Evolutionary conservation across 1,140 invertebrate species (phyloP).

Genomic region (Ips nitidus): DNA sequence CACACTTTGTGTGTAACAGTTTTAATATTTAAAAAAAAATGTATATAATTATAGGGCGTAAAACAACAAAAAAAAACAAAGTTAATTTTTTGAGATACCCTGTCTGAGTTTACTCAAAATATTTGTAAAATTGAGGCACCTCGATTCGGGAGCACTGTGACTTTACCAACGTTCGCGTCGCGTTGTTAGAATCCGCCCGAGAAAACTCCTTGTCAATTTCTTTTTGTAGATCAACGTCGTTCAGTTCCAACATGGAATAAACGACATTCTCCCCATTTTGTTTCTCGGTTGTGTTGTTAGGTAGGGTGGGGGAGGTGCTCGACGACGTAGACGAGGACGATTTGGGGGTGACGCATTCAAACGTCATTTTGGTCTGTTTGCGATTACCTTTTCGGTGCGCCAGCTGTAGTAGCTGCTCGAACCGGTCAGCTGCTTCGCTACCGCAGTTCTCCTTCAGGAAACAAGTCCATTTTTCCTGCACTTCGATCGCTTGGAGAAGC

Average conservation of each 20-base stretch:
- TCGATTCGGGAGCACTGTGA: slow-evolving; percentile 23
- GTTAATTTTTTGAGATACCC: background rate
- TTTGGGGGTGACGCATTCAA: slow-evolving; percentile 38
- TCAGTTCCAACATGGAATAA: slow-evolving; percentile 27
- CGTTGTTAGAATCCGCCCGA: slow-evolving; percentile 26
- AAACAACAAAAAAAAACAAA: background rate
- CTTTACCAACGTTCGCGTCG: slow-evolving; percentile 34
- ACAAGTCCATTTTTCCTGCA: slow-evolving; percentile 51
- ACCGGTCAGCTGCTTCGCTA: slow-evolving; percentile 49
- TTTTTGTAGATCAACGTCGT: slow-evolving; percentile 42
- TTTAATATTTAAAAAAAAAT: no score
- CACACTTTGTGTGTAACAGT: no score
- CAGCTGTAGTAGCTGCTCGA: slow-evolving; percentile 49
- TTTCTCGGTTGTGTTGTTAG: slow-evolving; percentile 45
- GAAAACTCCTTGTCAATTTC: slow-evolving; percentile 45
- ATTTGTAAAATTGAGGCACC: slow-evolving; percentile 43
- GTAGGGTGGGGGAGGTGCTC: slow-evolving; percentile 45
- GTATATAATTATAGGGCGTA: no score
- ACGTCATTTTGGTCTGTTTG: slow-evolving; percentile 32
- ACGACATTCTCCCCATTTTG: slow-evolving; percentile 17
- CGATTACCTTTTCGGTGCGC: slow-evolving; percentile 41
- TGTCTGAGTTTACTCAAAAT: slow-evolving; percentile 35
- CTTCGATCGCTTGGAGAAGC: slow-evolving; percentile 43
- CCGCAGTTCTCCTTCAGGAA: slow-evolving; percentile 53
- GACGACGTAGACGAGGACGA: slow-evolving; percentile 43